These are phyloP conservation scores for Mesocentrotus franciscanus DNA, from an alignment of 53 echinoderm and acorn worm species.

Conservation along the genomic window DNA sequence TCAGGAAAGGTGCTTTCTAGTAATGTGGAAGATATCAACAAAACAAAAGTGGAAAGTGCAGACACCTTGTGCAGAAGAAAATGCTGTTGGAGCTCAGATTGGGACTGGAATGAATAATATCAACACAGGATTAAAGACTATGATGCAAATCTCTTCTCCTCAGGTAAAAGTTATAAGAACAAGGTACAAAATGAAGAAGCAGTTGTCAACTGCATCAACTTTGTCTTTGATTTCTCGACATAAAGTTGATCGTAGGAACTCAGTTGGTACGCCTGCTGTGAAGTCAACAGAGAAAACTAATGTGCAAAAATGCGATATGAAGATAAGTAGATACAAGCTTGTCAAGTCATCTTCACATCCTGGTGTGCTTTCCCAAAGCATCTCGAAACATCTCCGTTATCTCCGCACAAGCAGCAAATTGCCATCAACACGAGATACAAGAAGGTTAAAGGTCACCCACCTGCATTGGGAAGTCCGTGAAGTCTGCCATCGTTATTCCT, in stretches of 20 bases:
- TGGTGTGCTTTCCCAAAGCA: too few relatives aligned
- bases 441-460: slow-evolving; percentile 17
- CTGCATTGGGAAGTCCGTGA: not conserved
- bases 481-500: slow-evolving; percentile 5
- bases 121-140: not conserved
- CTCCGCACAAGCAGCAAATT: not conserved
- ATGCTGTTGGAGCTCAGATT: not conserved
- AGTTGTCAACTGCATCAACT: not conserved
- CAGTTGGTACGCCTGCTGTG: too few relatives aligned
- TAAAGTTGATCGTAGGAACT: slow-evolving; percentile 16
- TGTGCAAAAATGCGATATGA: not conserved
- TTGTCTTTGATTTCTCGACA: not conserved
- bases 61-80: not conserved
- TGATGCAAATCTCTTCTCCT: not conserved
- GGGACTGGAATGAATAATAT: not conserved
- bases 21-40: not conserved
- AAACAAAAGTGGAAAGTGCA: not conserved
- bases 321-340: slow-evolving; percentile 16
- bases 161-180: slow-evolving; percentile 20
- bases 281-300: not conserved
- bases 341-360: slow-evolving; percentile 26
- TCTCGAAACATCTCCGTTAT: not conserved
- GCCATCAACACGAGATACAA: slow-evolving; percentile 37
- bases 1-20: not conserved
- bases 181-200: slow-evolving; percentile 55